Evolutionary conservation across 2,113 vertebrate species (phyloP).

Genomic region (Orthonyx spaldingii): DNA sequence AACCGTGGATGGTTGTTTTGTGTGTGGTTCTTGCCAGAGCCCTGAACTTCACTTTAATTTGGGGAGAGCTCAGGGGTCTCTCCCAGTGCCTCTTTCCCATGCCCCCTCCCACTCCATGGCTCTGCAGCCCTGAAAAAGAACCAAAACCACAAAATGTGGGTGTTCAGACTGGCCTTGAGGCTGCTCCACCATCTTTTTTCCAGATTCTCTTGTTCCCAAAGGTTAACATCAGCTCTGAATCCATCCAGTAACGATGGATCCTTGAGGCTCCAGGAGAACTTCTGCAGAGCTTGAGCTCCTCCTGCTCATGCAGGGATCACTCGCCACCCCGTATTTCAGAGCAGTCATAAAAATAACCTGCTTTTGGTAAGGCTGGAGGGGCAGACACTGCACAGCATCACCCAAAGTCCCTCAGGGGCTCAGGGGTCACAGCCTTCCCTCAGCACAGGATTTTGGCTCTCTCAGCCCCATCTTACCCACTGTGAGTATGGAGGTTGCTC

Average conservation of each 20-base stretch:
- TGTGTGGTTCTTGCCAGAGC: neutral
- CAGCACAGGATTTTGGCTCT: neutral
- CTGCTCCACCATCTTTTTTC: neutral
- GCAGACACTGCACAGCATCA: neutral
- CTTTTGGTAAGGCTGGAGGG: neutral
- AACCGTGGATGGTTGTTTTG: fast-evolving
- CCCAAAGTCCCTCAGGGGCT: neutral
- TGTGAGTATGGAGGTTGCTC: fast-evolving
- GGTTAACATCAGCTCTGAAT: neutral
- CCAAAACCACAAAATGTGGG: neutral
- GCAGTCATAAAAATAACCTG: fast-evolving
- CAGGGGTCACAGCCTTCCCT: neutral
- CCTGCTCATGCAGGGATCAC: neutral
- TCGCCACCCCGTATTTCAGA: neutral
- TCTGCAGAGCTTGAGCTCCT: neutral
- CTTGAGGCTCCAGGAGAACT: neutral
- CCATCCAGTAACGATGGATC: neutral
- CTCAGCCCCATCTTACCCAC: neutral
- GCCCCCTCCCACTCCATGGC: neutral
- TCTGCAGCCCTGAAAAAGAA: neutral
- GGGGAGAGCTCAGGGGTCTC: neutral
- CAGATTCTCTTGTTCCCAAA: neutral
- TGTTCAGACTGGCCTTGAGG: neutral
- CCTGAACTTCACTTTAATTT: neutral
- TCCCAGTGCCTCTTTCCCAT: neutral